Conservation (phyloP, 1,140 invertebrate genomes). For the Lepidurus couesii region DNA sequence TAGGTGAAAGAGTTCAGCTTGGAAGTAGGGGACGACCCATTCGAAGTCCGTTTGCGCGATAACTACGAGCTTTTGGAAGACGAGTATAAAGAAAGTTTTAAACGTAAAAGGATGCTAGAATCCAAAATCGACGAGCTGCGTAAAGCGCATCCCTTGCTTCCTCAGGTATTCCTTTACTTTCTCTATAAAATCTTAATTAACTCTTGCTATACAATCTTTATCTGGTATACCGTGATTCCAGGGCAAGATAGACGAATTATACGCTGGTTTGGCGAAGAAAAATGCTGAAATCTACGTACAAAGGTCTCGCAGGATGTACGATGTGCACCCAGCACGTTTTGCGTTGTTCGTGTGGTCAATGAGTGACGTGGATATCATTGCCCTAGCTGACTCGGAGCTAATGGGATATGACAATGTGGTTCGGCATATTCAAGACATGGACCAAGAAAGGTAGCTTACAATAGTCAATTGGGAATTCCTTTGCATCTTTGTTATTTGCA, state of each 20-base stretch:
- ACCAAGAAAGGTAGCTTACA: slow-evolving; percentile 58
- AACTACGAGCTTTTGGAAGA: slow-evolving; percentile 94
- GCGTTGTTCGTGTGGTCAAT: slow-evolving; percentile 74
- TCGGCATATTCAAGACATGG: slow-evolving; percentile 67
- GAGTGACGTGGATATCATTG: slow-evolving; percentile 70
- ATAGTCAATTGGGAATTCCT: slow-evolving; percentile 11
- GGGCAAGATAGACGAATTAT: slow-evolving; percentile 71
- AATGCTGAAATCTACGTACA: slow-evolving; percentile 94
- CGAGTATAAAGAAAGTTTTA: slow-evolving; percentile 91
- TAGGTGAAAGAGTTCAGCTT: slow-evolving; percentile 69
- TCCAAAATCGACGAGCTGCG: slow-evolving; percentile 74
- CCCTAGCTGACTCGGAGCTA: slow-evolving; percentile 76
- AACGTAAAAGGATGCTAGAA: slow-evolving; percentile 83
- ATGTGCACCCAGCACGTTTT: slow-evolving; percentile 60
- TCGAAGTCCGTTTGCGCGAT: slow-evolving; percentile 91
- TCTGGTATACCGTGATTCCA: not conserved
- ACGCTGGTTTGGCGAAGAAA: slow-evolving; percentile 74
- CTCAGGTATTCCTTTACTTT: slow-evolving; percentile 51
- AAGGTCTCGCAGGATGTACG: slow-evolving; percentile 73
- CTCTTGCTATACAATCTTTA: not conserved
- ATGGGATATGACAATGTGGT: slow-evolving; percentile 75
- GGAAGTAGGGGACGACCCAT: slow-evolving; percentile 94
- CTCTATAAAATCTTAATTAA: slow-evolving; percentile 20
- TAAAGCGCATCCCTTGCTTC: slow-evolving; percentile 72
- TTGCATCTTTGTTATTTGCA: slow-evolving; percentile 14